Conservation (phyloP, 2,113 vertebrate genomes). For the Bufo gargarizans region DNA sequence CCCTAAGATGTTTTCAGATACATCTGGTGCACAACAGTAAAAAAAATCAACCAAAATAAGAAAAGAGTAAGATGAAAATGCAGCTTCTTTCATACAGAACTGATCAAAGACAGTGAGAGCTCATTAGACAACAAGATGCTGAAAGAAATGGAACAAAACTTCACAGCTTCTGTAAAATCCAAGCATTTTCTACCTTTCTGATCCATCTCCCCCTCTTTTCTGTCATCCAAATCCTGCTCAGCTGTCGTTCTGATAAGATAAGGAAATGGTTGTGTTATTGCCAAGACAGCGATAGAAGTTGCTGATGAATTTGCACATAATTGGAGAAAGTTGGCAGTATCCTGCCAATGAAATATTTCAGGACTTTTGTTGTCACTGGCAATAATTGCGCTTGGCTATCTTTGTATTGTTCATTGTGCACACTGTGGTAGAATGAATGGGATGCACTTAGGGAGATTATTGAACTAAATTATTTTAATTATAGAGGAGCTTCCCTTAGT, state of each 20-base stretch:
- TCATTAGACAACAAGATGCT: constrained; percentile 55
- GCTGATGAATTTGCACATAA: constrained; percentile 47
- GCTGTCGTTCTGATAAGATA: constrained; percentile 43
- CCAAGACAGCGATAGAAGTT: constrained; percentile 36
- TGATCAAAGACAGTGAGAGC: constrained; percentile 55
- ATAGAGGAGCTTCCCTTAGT: background rate
- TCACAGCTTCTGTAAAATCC: constrained; percentile 50
- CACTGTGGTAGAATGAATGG: background rate
- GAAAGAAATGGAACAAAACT: constrained; percentile 45
- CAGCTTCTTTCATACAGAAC: constrained; percentile 38
- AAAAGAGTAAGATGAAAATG: constrained; percentile 40
- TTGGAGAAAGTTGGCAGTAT: constrained; percentile 35
- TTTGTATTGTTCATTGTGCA: background rate
- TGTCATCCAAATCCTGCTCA: constrained; percentile 44
- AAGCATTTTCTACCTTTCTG: constrained; percentile 36
- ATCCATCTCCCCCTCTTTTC: constrained; percentile 35
- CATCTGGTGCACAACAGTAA: background rate
- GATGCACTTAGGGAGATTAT: background rate
- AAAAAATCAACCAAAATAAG: background rate
- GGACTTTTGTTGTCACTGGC: constrained; percentile 9
- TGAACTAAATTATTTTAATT: background rate
- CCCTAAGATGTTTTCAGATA: constrained; percentile 1
- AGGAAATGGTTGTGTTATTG: constrained; percentile 33
- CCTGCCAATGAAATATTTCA: constrained; percentile 22
- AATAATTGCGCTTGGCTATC: constrained; percentile 36